Percentiles rank a stretch among this genome's conserved stretches.
phyloP scores from a whole-genome alignment of 2,113 vertebrate species.

The Sprattus sprattus region DNA sequence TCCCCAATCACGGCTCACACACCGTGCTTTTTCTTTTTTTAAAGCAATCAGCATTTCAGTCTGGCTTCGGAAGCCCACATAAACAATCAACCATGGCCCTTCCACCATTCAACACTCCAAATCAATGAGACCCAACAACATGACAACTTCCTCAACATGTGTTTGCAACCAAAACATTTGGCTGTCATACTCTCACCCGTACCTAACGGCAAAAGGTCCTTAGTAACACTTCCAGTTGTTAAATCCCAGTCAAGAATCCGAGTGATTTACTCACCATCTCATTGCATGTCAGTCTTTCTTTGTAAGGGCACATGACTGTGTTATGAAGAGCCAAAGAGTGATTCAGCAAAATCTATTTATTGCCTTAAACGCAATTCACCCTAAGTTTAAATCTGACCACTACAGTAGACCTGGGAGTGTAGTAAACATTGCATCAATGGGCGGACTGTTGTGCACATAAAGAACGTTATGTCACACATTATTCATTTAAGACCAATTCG shows the following conservation, averaged over 20 bases:
- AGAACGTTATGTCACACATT: conserved; percentile 22
- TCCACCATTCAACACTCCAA: neutral
- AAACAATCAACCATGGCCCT: neutral
- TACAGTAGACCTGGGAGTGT: neutral
- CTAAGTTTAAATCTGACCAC: neutral
- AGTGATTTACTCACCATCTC: neutral
- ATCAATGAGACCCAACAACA: neutral
- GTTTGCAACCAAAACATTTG: neutral
- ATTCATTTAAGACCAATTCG: conserved; percentile 27
- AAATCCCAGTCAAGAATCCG: neutral
- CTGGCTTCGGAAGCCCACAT: neutral
- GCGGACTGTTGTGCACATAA: conserved; percentile 2
- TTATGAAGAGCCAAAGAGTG: neutral
- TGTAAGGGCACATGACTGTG: neutral
- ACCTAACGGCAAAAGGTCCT: neutral
- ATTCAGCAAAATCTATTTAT: conserved; percentile 10
- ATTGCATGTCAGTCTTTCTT: neutral
- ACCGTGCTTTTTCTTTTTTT: neutral
- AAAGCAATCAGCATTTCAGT: conserved; percentile 9
- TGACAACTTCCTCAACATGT: neutral
- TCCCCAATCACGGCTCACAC: neutral
- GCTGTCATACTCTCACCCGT: neutral
- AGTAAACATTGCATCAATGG: neutral
- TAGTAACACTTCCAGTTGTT: neutral
- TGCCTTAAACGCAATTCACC: neutral